These are phyloP conservation scores for Didymodactylos carnosus DNA, from an alignment of 2,888 invertebrate genomes.

Conservation along the genomic window DNA sequence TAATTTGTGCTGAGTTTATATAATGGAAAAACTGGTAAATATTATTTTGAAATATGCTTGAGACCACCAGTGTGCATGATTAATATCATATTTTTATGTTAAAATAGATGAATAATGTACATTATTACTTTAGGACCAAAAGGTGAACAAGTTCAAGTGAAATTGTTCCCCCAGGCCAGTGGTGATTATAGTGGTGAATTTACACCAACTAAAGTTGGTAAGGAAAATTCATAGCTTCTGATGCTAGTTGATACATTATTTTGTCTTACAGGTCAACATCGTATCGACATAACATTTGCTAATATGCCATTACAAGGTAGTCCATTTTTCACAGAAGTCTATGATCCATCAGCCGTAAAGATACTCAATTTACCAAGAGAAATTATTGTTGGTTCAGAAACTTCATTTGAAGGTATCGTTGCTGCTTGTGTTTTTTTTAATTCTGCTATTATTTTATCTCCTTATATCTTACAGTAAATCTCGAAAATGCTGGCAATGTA, in stretches of 20 bases:
- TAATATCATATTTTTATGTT: no score
- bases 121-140: constrained; percentile 30
- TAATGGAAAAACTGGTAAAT: no score
- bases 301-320: constrained; percentile 17
- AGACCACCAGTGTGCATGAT: no score
- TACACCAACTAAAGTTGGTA: constrained; percentile 34
- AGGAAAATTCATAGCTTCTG: neutral
- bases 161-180: constrained; percentile 86
- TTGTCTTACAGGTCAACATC: constrained; percentile 18
- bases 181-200: constrained; percentile 85
- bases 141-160: constrained; percentile 51
- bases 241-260: neutral
- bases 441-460: no score
- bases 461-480: no score
- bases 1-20: no score
- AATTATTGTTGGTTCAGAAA: constrained; percentile 5
- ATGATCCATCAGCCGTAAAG: constrained; percentile 39
- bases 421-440: no score
- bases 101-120: neutral
- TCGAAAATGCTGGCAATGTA: constrained; percentile 68
- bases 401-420: constrained; percentile 39
- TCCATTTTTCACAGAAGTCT: constrained; percentile 38
- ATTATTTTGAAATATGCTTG: no score
- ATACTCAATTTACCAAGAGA: constrained; percentile 22
- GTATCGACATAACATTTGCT: constrained; percentile 26